Evolutionary conservation across 2,797 vertebrate species (phyloP).

Genomic region (Sarcophilus harrisii): DNA sequence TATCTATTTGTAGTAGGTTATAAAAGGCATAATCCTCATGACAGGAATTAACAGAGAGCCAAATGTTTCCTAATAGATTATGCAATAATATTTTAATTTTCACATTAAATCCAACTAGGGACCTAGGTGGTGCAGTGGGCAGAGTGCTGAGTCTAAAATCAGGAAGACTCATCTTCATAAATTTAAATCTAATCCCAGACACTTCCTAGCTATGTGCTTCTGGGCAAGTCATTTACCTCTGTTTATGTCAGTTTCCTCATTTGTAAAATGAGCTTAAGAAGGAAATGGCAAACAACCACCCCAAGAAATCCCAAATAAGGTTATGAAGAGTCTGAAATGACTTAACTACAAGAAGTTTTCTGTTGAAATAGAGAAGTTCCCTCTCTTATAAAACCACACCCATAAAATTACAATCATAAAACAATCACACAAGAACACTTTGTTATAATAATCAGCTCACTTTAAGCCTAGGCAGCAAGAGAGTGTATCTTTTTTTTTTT

Average conservation of each 20-base stretch:
- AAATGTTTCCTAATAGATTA: neutral
- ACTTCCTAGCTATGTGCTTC: neutral
- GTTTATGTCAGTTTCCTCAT: neutral
- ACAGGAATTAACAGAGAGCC: neutral
- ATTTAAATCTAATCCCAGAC: neutral
- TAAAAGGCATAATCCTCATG: neutral
- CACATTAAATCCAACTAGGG: neutral
- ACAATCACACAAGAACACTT: neutral
- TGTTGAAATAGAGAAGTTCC: neutral
- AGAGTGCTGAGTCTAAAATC: neutral
- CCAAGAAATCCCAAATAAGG: neutral
- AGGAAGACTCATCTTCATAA: neutral
- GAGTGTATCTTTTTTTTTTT: too few relatives aligned
- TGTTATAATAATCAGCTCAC: neutral
- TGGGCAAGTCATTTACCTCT: neutral
- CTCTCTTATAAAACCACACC: neutral
- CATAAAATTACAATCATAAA: neutral
- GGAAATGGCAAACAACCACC: neutral
- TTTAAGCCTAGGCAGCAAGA: neutral
- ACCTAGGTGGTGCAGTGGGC: neutral
- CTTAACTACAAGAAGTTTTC: neutral
- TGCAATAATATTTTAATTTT: neutral
- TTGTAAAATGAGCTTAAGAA: neutral
- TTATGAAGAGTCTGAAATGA: neutral
- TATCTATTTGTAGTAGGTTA: neutral